A percentile compares a stretch with the other conserved stretches of the same genome.
Conservation (phyloP, 2,797 vertebrate genomes). For the Gastrophryne carolinensis region DNA sequence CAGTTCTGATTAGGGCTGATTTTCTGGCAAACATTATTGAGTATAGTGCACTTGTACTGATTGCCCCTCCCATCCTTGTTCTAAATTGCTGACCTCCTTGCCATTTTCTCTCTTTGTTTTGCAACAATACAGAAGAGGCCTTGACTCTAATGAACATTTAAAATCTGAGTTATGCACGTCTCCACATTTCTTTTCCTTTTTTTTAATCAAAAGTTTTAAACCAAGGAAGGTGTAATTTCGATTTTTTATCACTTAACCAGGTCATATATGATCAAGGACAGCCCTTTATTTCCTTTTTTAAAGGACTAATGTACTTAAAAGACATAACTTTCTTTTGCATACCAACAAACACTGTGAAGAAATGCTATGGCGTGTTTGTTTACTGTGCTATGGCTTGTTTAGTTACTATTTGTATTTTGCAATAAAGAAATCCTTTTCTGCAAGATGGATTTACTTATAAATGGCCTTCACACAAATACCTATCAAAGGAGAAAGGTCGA, state of each 20-base stretch:
- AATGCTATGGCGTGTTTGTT: too few relatives aligned
- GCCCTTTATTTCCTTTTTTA: conserved; percentile 19
- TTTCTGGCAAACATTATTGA: too few relatives aligned
- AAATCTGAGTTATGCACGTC: conserved; percentile 31
- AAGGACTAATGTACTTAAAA: conserved; percentile 21
- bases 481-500: background rate
- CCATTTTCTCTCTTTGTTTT: too few relatives aligned
- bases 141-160: conserved; percentile 34
- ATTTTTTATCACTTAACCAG: conserved; percentile 24
- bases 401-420: conserved; percentile 22
- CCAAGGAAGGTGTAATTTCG: conserved; percentile 41
- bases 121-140: conserved; percentile 18
- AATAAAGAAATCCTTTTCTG: background rate
- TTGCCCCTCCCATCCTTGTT: too few relatives aligned
- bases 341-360: background rate
- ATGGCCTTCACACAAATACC: conserved; percentile 15
- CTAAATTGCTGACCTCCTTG: too few relatives aligned
- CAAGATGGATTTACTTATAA: conserved; percentile 6
- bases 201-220: conserved; percentile 19
- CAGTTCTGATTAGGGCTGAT: too few relatives aligned
- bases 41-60: too few relatives aligned
- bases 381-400: too few relatives aligned
- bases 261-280: conserved; percentile 38
- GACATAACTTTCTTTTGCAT: conserved; percentile 3
- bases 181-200: conserved; percentile 34